Conservation (phyloP, 2,797 vertebrate genomes). For the Hydrocynus forskahlii region DNA sequence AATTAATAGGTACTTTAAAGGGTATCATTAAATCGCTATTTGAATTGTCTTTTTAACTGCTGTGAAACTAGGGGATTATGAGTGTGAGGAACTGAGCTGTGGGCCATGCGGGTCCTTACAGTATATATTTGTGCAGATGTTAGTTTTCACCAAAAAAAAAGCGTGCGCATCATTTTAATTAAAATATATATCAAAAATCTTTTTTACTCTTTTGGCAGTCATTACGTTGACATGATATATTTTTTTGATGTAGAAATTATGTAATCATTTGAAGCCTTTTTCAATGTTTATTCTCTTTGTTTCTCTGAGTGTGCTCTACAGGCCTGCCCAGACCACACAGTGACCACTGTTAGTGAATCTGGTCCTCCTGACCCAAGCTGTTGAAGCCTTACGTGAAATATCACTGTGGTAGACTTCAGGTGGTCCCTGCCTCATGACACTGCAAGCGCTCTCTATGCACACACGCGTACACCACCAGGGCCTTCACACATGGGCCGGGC, state of each 20-base stretch:
- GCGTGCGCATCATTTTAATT: no score
- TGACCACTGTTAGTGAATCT: no score
- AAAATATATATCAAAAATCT: no score
- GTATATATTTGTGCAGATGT: no score
- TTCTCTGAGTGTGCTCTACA: background rate
- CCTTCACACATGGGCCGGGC: conserved; percentile 26
- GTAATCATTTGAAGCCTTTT: background rate
- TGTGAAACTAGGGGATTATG: background rate
- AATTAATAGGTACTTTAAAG: no score
- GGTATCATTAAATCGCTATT: background rate
- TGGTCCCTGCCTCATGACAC: background rate
- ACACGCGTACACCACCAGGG: conserved; percentile 2
- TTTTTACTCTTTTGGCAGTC: no score
- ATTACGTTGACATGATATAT: background rate
- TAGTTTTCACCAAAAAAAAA: no score
- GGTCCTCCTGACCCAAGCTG: background rate
- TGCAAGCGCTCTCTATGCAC: background rate
- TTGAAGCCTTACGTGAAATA: background rate
- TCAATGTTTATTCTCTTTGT: no score
- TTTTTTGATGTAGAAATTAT: background rate
- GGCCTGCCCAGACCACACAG: background rate
- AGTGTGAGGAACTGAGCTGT: no score
- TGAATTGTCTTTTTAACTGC: background rate
- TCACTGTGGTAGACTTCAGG: background rate
- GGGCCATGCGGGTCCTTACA: no score